Conservation (phyloP, 2,888 invertebrate species). For the Caenorhabditis angaria region DNA sequence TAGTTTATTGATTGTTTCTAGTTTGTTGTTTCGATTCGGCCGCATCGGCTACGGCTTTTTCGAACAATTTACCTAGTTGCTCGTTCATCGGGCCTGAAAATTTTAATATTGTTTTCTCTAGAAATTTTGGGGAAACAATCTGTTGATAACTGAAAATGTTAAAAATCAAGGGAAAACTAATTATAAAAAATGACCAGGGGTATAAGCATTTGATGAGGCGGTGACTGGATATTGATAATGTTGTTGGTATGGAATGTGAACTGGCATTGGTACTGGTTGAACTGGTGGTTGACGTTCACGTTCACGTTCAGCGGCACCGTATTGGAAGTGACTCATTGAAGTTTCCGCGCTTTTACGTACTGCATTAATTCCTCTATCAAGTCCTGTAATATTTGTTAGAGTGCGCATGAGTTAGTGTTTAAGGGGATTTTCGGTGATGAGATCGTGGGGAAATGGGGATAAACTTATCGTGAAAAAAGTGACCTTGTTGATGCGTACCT, state of each 20-base stretch:
- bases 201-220: constrained; percentile 6
- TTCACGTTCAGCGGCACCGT: constrained; percentile 27
- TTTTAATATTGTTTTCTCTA: not conserved
- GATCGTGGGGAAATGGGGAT: constrained; percentile 4
- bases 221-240: constrained; percentile 26
- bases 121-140: no score
- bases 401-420: constrained; percentile 1
- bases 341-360: constrained; percentile 54
- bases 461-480: constrained; percentile 16
- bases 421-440: constrained; percentile 9
- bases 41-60: constrained; percentile 54
- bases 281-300: not conserved
- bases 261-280: constrained; percentile 9
- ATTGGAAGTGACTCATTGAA: constrained; percentile 49
- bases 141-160: not conserved
- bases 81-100: constrained; percentile 60
- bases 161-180: not conserved
- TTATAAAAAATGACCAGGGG: constrained; percentile 18
- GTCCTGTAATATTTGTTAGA: constrained; percentile 37
- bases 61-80: constrained; percentile 58
- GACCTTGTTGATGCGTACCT: constrained; percentile 54
- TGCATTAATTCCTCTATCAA: constrained; percentile 57
- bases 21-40: constrained; percentile 41
- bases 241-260: constrained; percentile 37
- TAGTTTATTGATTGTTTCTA: constrained; percentile 22